These are phyloP conservation scores for Euthynnus affinis DNA, from an alignment of 2,797 vertebrate species.

Conservation along the genomic window DNA sequence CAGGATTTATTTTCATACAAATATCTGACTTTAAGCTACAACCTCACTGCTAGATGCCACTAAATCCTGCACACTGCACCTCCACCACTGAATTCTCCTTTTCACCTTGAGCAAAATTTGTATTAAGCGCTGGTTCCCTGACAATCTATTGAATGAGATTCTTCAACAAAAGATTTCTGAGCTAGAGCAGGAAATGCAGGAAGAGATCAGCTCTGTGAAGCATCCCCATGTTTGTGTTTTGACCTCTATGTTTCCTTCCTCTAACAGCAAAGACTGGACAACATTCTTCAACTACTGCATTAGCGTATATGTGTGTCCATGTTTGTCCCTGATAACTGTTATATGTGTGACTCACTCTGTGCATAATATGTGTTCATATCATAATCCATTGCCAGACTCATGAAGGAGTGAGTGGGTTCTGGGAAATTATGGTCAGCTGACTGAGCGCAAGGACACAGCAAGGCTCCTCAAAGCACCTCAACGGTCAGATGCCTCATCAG, in stretches of 20 bases:
- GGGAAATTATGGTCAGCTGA: constrained; percentile 73
- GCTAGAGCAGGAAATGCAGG: constrained; percentile 4
- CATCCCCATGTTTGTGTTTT: constrained; percentile 23
- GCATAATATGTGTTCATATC: constrained; percentile 24
- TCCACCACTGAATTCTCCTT: constrained; percentile 15
- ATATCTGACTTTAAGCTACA: constrained; percentile 21
- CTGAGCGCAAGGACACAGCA: constrained; percentile 48
- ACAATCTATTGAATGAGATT: constrained; percentile 20
- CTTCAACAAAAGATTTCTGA: constrained; percentile 22
- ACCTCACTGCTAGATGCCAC: too few relatives aligned
- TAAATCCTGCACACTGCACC: too few relatives aligned
- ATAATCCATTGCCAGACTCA: constrained; percentile 59
- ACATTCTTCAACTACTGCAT: constrained; percentile 11
- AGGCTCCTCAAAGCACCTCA: constrained; percentile 57
- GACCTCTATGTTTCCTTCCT: constrained; percentile 46
- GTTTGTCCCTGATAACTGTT: neutral
- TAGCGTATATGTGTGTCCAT: neutral
- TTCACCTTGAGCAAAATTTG: constrained; percentile 34
- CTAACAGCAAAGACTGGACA: constrained; percentile 34
- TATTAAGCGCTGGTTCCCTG: constrained; percentile 25
- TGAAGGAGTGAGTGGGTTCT: constrained; percentile 58
- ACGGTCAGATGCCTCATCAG: constrained; percentile 74
- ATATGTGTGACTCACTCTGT: constrained; percentile 29
- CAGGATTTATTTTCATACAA: constrained; percentile 16
- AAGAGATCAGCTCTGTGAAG: constrained; percentile 18